Base-by-base conservation (phyloP, 2,797 vertebrate genomes). In the Anas flavirostris region DNA sequence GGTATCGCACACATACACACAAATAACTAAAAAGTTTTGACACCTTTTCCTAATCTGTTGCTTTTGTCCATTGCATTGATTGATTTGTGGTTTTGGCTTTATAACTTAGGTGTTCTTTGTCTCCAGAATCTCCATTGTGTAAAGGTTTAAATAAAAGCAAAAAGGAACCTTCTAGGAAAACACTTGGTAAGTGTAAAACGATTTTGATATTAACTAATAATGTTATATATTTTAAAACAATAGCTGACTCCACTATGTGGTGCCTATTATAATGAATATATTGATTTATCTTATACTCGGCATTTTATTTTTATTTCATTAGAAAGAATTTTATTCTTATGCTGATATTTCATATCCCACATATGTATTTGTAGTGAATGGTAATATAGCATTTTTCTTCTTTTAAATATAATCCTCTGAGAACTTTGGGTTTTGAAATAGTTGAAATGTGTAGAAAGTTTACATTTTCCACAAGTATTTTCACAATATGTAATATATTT, bases 61-160 rank as follows among this genome's bases (percentile, higher is more conserved):
- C 44, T 56, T 92, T 73, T 77, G 3, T 76, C 13, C 31, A 21
- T 74, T 88, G 12, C 4, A 23, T n/a, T 67, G 43, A 73, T 62
- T 1, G 6, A 5, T n/a, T 64, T 77, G 44, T 90, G 6, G 44
- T 5, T 26, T 81, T 91, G 41, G 5, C 89, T 91, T 68, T 95
- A 16, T 88, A 95, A 95, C 84, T 73, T 96, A 99, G 99, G 76
- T 97, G 97, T 91, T 64, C 98, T 84, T 97, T 97, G 33, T 55
- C 98, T 66, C 74, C 91, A 31, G 97, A 97, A 67, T 99, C 99
- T 94, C 98, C 98, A 8, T 96, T 99, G 94, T 97, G 94, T 81
- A 96, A 94, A 82, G 87, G 97, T 96, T 96, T 92, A 97, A 96
- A 98, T 98, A 97, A 86, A 50, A 69, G 22, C 18, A 10, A 66